Conservation (phyloP, 2,797 vertebrate genomes). For the Peromyscus nudipes region DNA sequence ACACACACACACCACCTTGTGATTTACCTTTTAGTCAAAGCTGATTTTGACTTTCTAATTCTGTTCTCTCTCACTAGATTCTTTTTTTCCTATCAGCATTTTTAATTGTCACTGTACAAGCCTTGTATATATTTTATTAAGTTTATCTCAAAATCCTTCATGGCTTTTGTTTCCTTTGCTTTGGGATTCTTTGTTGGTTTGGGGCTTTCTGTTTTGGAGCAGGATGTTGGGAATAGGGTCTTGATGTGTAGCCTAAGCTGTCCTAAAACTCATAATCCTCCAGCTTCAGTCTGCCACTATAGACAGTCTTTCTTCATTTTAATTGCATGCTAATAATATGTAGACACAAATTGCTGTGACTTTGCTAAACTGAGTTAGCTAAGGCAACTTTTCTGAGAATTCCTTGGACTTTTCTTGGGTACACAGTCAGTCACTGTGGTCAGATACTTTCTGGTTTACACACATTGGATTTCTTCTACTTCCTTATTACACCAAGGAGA, state of each 20-base stretch:
- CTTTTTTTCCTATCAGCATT: not conserved
- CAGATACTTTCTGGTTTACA: not conserved
- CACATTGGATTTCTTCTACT: not conserved
- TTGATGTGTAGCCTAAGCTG: not conserved
- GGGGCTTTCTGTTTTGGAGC: not conserved
- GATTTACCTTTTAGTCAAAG: not conserved
- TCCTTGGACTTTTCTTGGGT: not conserved
- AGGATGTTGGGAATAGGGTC: not conserved
- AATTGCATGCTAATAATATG: not conserved
- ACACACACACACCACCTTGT: not conserved
- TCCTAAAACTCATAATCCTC: not conserved
- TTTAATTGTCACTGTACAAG: not conserved
- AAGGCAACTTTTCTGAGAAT: not conserved
- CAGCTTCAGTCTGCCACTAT: not conserved
- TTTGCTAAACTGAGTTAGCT: not conserved
- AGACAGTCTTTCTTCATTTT: not conserved
- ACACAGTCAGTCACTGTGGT: not conserved
- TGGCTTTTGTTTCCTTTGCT: not conserved
- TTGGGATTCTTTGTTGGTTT: not conserved
- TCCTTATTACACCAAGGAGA: not conserved
- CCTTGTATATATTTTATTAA: constrained; percentile 23
- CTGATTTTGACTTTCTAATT: not conserved
- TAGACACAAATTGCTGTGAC: not conserved
- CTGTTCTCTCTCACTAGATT: not conserved
- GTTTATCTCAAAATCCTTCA: not conserved